Evolutionary conservation across 2,888 invertebrate species (phyloP).

Genomic region (Pterostichus madidus): DNA sequence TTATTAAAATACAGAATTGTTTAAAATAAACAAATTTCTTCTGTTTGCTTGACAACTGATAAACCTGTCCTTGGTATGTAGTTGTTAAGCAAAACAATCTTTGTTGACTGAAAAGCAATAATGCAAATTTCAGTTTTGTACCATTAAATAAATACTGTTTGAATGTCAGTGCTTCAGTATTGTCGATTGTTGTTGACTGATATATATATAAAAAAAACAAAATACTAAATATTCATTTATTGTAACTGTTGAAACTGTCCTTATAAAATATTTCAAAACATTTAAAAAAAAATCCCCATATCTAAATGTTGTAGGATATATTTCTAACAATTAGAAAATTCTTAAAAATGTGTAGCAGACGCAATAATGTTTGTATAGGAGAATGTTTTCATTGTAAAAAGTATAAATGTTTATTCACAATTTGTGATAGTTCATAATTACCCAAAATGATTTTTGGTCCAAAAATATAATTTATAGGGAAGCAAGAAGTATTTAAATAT

Average conservation of each 20-base stretch:
- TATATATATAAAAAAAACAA: slow-evolving; percentile 23
- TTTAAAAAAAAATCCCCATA: slow-evolving; percentile 56
- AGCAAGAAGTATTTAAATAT: slow-evolving; percentile 49
- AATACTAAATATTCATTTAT: slow-evolving; percentile 1
- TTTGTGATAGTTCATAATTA: slow-evolving; percentile 48
- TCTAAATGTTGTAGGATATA: slow-evolving; percentile 73
- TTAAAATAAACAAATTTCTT: background rate
- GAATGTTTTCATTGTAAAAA: slow-evolving; percentile 66
- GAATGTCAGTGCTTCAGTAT: slow-evolving; percentile 48
- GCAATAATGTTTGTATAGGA: slow-evolving; percentile 77
- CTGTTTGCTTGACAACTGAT: slow-evolving; percentile 24
- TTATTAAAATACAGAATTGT: background rate
- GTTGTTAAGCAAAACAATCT: slow-evolving; percentile 26
- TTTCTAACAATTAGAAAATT: slow-evolving; percentile 72
- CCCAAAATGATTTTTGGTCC: slow-evolving; percentile 34
- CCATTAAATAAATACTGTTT: slow-evolving; percentile 52
- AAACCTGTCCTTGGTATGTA: slow-evolving; percentile 13
- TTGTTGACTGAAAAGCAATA: slow-evolving; percentile 33
- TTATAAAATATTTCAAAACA: slow-evolving; percentile 56
- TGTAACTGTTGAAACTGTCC: slow-evolving; percentile 59
- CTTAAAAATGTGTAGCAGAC: slow-evolving; percentile 77
- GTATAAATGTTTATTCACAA: slow-evolving; percentile 62
- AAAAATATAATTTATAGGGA: slow-evolving; percentile 16
- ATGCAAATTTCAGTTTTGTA: slow-evolving; percentile 59
- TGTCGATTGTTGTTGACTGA: slow-evolving; percentile 62